Evolutionary conservation across 2,888 invertebrate species (phyloP), one percentile per base, ranked within the genome.

Genomic region (Ceratothoa steindachneri): DNA sequence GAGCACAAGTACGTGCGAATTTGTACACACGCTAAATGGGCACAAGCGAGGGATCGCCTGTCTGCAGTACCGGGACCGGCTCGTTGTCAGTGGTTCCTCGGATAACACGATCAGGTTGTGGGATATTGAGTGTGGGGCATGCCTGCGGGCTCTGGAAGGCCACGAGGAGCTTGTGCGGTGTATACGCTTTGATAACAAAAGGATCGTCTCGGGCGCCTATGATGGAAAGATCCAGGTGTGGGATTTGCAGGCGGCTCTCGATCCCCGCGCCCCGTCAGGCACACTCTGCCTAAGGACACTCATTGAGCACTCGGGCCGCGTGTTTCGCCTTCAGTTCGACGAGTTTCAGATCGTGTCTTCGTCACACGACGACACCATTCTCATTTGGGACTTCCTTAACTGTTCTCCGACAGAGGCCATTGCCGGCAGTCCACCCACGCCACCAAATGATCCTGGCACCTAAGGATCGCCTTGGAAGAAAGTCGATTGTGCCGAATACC

Each of bases 141-240:
- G 93, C 85, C 85, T 93, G 80, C 89, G 99, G 75, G 94, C 97
- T 73, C 87, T 99, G 67, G 99, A 99, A 85, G 99, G 99, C 0
- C 99, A 99, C 84, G 98, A 99, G 85, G 99, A 99, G 84, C 88
- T 99, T 74, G 99, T 99, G 55, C 89, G 99, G 82, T 99, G 99
- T 86, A 99, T 99, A 85, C 89, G 98, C 81, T 99, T 99, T 85
- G 99, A 99, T 87, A 93, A 92, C 84, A 99, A 98, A 86, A 89
- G 98, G 82, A 99, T 99, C 85, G 99, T 99, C 81, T 97, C 97
- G 85, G 99, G 99, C 81, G 99, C 99, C 78, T 99, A 99, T 86
- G 99, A 99, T 86, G 99, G 99, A 55, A 99, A 98, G 88, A 99
- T 99, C 83, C 99, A 98, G 86, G 97, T 99, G 73, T 99, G 99